phyloP scores from a whole-genome alignment of 23 tunicate species.

The Halocynthia aurantium region DNA sequence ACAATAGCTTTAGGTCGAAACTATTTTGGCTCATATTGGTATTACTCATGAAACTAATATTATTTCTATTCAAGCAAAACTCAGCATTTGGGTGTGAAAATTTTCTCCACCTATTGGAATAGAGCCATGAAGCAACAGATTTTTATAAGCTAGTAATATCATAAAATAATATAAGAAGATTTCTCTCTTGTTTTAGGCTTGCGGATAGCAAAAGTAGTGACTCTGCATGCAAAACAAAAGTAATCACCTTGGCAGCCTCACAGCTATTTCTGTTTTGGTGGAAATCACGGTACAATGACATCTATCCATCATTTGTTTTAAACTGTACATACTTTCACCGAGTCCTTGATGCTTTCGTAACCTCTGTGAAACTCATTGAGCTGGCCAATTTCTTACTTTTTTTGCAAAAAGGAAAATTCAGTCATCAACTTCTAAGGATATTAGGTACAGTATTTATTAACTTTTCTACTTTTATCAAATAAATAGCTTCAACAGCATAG shows the following conservation, averaged over 20 bases:
- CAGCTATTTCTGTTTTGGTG: not conserved
- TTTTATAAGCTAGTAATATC: no score
- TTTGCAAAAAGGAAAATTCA: not conserved
- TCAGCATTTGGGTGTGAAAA: no score
- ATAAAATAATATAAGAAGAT: no score
- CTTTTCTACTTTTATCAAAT: no score
- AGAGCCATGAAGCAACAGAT: no score
- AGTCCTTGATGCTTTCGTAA: not conserved
- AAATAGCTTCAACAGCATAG: no score
- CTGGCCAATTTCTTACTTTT: not conserved
- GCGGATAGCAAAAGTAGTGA: not conserved
- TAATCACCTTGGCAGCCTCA: not conserved
- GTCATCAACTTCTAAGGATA: not conserved
- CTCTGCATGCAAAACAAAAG: constrained; percentile 1
- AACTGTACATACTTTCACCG: not conserved
- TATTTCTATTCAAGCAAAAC: no score
- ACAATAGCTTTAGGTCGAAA: no score
- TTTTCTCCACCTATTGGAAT: no score
- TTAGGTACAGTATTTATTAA: not conserved
- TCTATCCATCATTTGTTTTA: not conserved
- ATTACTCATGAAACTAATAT: no score
- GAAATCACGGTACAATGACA: constrained; percentile 8
- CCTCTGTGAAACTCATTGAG: not conserved
- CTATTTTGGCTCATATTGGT: no score
- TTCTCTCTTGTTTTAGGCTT: not conserved